A percentile compares a stretch with the other conserved stretches of the same genome.
Evolutionary conservation across 2,888 invertebrate genomes (phyloP).

Genomic region (Agrochola macilenta): DNA sequence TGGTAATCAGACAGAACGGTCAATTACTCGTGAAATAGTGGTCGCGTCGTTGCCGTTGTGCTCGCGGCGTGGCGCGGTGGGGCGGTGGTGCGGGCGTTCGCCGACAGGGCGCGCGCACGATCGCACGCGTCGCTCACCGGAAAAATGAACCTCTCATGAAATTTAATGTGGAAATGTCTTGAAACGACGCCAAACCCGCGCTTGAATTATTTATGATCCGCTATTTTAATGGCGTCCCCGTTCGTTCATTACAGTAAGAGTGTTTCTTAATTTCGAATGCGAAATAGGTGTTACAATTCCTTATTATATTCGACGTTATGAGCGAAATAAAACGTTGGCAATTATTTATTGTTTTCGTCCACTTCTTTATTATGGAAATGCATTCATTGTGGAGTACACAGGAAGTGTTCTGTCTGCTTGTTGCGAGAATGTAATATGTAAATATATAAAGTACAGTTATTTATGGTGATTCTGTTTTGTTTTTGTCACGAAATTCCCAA

Average conservation of each 20-base stretch:
- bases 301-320: conserved; percentile 73
- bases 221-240: conserved; percentile 88
- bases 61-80: conserved; percentile 23
- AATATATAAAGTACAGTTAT: conserved; percentile 60
- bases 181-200: conserved; percentile 89
- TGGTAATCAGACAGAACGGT: conserved; percentile 70
- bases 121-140: conserved; percentile 78
- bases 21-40: conserved; percentile 75
- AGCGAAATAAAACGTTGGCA: conserved; percentile 63
- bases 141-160: conserved; percentile 90
- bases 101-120: conserved; percentile 69
- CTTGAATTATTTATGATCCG: conserved; percentile 89
- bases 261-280: conserved; percentile 87
- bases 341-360: conserved; percentile 63
- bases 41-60: conserved; percentile 41
- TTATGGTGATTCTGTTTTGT: conserved; percentile 66
- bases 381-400: conserved; percentile 57
- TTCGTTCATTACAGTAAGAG: conserved; percentile 87
- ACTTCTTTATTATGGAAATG: conserved; percentile 63
- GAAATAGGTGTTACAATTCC: conserved; percentile 77
- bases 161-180: conserved; percentile 90
- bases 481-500: conserved; percentile 59
- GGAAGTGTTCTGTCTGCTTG: conserved; percentile 56
- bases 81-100: conserved; percentile 30
- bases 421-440: conserved; percentile 59